phyloP scores from a whole-genome alignment of 2,113 vertebrate genomes.

The Todiramphus saurophagus region DNA sequence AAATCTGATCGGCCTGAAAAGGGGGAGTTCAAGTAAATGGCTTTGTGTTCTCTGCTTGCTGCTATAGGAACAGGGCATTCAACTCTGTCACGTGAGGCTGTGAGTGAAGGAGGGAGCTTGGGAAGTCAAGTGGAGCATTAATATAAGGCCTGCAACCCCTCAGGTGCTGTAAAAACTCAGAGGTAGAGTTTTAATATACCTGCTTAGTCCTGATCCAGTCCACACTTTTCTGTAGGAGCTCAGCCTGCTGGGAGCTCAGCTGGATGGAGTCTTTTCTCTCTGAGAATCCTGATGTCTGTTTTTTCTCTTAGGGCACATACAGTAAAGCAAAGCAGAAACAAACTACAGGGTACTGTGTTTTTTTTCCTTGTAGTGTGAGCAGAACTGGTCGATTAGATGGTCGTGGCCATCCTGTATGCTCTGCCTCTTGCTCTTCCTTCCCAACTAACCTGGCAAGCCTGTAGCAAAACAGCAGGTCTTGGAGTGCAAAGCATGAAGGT shows the following conservation, averaged over 20 bases:
- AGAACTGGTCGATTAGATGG: neutral
- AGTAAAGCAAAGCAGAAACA: neutral
- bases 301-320: neutral
- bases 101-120: neutral
- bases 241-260: neutral
- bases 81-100: accelerated
- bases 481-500: neutral
- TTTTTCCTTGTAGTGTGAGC: neutral
- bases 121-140: neutral
- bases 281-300: neutral
- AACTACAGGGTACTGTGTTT: neutral
- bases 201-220: neutral
- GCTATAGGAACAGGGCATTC: neutral
- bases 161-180: neutral
- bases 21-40: neutral
- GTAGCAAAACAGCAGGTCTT: neutral
- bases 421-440: neutral
- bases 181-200: neutral
- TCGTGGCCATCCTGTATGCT: neutral
- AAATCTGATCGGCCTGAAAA: neutral
- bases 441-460: neutral
- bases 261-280: neutral
- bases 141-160: neutral
- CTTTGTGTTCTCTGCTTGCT: neutral
- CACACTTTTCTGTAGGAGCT: neutral